Evolutionary conservation across 2,113 vertebrate species (phyloP), one percentile per base, ranked within the genome.

Genomic region (Sylvietta virens): DNA sequence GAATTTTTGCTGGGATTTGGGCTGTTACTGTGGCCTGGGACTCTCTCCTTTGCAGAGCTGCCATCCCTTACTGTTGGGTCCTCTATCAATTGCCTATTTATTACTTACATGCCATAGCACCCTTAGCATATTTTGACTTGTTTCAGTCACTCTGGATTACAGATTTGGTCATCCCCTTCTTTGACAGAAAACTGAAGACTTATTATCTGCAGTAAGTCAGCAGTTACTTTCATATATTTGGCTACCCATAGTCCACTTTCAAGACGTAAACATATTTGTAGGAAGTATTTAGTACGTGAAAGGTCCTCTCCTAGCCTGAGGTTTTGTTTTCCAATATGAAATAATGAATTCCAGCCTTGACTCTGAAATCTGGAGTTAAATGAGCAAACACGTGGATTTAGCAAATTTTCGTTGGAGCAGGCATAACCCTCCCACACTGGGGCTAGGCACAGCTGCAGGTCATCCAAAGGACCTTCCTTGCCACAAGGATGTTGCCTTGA

Each of bases 1-100:
- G 90, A 96, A 93, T 95, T 96, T 96, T 83, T 9, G 1, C 61
- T 74, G 82, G 35, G 87, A 90, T 93, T 69, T 91, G 71, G 44
- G 56, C 57, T 24, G n/a, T 81, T 82, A 53, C 66, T 0, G 0
- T 81, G 66, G 62, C 81, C 54, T 89, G 57, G 73, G 58, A 89
- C 76, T 50, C 1, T 0, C 42, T 62, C 67, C 45, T 47, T 71
- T 71, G 56, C 47, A 78, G 64, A 83, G 44, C 31, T 91, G 54
- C 66, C 0, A 0, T 48, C 69, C 37, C 35, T 53, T 5, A 61
- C 69, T 71, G 65, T 48, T 42, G 40, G 20, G 13, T 84, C 21
- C 37, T 61, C 48, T 66, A 19, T 22, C 82, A 71, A 48, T 79
- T 79, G 26, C 22, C 74, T 83, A 54, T 67, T 73, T 91, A 33